Base-by-base conservation (phyloP, 2,797 vertebrate species). In the Pampus argenteus region DNA sequence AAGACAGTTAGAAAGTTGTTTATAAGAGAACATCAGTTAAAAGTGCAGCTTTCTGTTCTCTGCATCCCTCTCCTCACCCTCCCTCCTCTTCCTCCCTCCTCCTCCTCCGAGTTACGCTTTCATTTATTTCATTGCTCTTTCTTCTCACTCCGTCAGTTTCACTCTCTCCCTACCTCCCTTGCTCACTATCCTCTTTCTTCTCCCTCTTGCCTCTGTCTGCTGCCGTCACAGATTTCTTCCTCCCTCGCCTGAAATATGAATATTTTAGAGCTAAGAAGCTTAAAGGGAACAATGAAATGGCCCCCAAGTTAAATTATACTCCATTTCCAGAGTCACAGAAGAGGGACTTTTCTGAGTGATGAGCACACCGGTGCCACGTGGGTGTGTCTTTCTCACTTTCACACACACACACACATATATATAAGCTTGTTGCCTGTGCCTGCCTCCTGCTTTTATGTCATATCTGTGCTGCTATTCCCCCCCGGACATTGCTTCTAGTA, bases 221-320 rank as follows among this genome's bases (percentile, higher is more conserved):
- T 83, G 74, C 88, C 78, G 75, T 91, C 91, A 93, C 80, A 86
- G 81, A 91, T 91, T 92, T 87, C 78, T 90, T 93, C 90, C 83
- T 86, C 86, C 85, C 83, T 86, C 51, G 60, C 86, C 87, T 87
- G 86, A 84, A 93, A 94, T 92, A 93, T 94, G 93, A 95, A 95
- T 95, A 95, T 95, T 94, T 95, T 91, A 94, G 76, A 91, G 90
- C 89, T 94, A 94, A 95, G 93, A 88, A 93, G 94, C 93, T 95
- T 94, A 94, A 79, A 91, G 91, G 84, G 92, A 94, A 95, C 93
- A 95, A 95, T 94, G 89, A 93, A 92, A 92, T 91, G 82, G 89
- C 86, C 92, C 82, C 89, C 84, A 87, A 92, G 93, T 93, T 92
- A 93, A 93, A 93, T 94, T 92, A 93, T 86, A 92, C 91, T 92